Evolutionary conservation across 2,797 vertebrate species (phyloP), one percentile per base, ranked within the genome.

Genomic region (Clangula hyemalis): DNA sequence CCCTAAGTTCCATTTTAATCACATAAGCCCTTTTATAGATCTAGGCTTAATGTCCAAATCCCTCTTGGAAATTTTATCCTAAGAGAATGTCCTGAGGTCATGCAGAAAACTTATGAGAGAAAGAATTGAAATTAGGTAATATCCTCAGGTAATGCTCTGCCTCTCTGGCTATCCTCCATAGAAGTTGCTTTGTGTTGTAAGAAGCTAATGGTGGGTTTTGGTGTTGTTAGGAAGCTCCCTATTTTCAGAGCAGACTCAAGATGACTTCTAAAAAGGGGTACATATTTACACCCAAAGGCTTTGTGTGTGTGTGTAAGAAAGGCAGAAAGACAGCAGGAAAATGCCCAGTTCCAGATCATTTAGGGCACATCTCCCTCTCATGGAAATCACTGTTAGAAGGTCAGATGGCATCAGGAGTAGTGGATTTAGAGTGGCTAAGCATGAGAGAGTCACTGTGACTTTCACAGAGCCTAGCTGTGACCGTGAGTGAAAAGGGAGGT

Each of bases 1-100:
- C 62, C 65, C 87, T 94, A 94, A 95, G 70, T 96, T 95, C 92
- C 89, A 58, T 92, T 95, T 93, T 97, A 96, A 97, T 96, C 94
- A 85, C 90, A 83, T 97, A 96, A 97, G 78, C 94, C 39, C 28
- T 94, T 94, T 96, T 84, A 82, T 93, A 92, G 82, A 95, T 92
- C 92, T 87, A 62, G 90, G 91, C 82, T 95, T 97, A 94, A 87
- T 89, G 65, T 75, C 70, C 86, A 95, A 94, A 96, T 94, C 91
- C 78, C 19, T 83, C 78, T 90, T 70, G 69, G 94, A 95, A 95
- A 94, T 92, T 75, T 90, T 89, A 94, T 85, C 90, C 38, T 66
- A 38, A 94, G 61, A 89, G 78, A 94, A 78, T 73, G 60, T 80
- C 34, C 45, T 65, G 81, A 91, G 94, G 94, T 96, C 92, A 89